Conservation (phyloP, 1,140 invertebrate species). For the Cydia splendana region DNA sequence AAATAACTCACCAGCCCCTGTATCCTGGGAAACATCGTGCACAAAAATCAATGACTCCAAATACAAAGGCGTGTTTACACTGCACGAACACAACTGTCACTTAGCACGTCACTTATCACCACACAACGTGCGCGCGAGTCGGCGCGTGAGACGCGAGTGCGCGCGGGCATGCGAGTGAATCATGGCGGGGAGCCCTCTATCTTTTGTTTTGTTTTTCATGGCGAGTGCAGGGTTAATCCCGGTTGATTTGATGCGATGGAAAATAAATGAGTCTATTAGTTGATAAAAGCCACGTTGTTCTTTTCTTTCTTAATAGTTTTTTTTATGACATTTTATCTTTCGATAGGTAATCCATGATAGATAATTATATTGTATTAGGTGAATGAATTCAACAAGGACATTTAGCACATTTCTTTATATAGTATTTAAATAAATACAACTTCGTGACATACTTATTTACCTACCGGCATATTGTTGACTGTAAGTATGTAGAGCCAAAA, state of each 20-base stretch:
- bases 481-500: too few species aligned
- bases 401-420: too few species aligned
- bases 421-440: too few species aligned
- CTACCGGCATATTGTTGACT: too few species aligned
- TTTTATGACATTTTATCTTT: too few species aligned
- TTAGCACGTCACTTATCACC: constrained; percentile 25
- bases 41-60: constrained; percentile 37
- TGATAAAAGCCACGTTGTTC: neutral
- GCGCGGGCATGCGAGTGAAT: constrained; percentile 38
- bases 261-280: neutral
- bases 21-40: constrained; percentile 69
- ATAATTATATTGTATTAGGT: too few species aligned
- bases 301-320: too few species aligned
- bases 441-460: too few species aligned
- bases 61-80: constrained; percentile 42
- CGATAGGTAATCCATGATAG: too few species aligned
- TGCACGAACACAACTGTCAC: constrained; percentile 40
- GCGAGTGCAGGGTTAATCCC: neutral
- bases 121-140: constrained; percentile 57
- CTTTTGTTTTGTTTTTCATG: constrained; percentile 19
- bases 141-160: constrained; percentile 50
- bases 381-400: too few species aligned
- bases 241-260: neutral
- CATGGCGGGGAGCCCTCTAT: constrained; percentile 34
- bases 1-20: constrained; percentile 65